Conservation (phyloP, 1,140 invertebrate species). For the Tetramorium simillimum region DNA sequence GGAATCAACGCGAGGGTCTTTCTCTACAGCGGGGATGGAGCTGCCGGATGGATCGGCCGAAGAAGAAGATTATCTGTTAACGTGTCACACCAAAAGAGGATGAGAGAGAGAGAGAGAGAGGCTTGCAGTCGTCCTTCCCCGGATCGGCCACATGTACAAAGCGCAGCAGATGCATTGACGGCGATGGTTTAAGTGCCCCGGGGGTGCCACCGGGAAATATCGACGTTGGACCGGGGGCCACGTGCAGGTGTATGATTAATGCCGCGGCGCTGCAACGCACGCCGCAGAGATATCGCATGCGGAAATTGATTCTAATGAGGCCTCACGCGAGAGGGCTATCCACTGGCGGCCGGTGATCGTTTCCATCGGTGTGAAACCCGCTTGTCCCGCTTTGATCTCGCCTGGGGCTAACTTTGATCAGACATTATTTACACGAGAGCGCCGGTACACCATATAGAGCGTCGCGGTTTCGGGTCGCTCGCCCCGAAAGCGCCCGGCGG, state of each 20-base stretch:
- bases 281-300: conserved; percentile 42
- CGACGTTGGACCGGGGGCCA: conserved; percentile 4
- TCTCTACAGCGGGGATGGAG: neutral
- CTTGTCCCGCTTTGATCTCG: conserved; percentile 38
- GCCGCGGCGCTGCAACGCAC: neutral
- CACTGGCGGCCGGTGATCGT: conserved; percentile 22
- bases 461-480: conserved; percentile 16
- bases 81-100: neutral
- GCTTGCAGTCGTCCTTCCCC: neutral
- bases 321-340: conserved; percentile 1
- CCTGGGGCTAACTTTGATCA: conserved; percentile 23
- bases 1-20: conserved; percentile 67
- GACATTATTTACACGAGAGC: conserved; percentile 40
- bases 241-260: conserved; percentile 51
- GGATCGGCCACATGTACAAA: conserved; percentile 4
- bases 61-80: conserved; percentile 35
- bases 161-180: conserved; percentile 3
- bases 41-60: neutral
- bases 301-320: conserved; percentile 53
- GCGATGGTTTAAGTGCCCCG: conserved; percentile 15
- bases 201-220: conserved; percentile 36
- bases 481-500: neutral
- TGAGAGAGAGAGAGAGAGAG: neutral
- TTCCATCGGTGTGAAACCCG: conserved; percentile 13
- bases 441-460: neutral